Base-by-base conservation (phyloP, 2,888 invertebrate genomes). In the Heliconius cydno region DNA sequence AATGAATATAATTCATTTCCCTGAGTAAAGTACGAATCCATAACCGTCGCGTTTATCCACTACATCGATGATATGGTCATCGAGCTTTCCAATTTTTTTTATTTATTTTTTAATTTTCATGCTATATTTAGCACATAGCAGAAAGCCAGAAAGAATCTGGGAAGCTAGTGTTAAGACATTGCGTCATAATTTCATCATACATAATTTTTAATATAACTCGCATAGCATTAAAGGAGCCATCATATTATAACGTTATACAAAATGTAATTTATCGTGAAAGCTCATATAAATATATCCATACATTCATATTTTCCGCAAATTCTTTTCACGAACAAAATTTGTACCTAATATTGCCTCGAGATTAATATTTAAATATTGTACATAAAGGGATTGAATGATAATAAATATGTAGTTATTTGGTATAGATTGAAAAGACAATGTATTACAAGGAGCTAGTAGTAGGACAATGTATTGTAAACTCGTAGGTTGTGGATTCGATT, bases 221-320 rank as follows among this genome's bases (percentile, higher is more conserved):
- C 28, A 38, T 38, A 38, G 5, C n/a, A 38, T 38, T 38, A 38
- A 68, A 68, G 38, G 13, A n/a, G 67, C 22, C 38, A 68, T 68
- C 38, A 68, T 68, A n/a, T 38, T n/a, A n/a, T 38, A 68, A 68
- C 12, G 22, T 38, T n/a, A 30, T n/a, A 68, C 38, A 22, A 30
- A n/a, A 68, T n/a, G 34, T 34, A 68, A 68, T 66, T 67, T 22
- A 67, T 38, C 34, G 38, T 68, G 2, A 68, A 68, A 38, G 1
- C 68, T 68, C 68, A 38, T 68, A 38, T 68, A n/a, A 68, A 68
- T 68, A n/a, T n/a, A 68, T 68, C 68, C 6, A 38, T n/a, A 68
- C 68, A 38, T 38, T 38, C 34, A 68, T 68, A 68, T 68, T 38
- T 68, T n/a, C 34, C 68, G 5, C 12, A 6, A 68, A 38, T 68